Evolutionary conservation across 2,888 invertebrate genomes (phyloP), one percentile per base, ranked within the genome.

Genomic region (Germaria angustata): DNA sequence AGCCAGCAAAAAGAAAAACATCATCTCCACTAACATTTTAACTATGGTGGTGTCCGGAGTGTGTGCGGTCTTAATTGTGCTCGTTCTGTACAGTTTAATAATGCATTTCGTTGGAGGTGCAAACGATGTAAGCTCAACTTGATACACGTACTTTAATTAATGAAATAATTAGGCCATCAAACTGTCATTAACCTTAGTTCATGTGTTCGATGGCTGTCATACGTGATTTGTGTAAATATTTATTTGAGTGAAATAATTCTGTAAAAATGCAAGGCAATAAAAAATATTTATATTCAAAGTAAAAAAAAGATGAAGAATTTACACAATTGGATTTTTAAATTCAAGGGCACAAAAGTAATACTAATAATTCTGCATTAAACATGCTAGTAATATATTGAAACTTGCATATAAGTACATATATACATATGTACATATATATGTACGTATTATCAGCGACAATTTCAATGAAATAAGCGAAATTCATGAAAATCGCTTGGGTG

Each of bases 111-210:
- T 61, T 32, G 51, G n/a, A 20, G 72, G 9, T 15, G 69, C 51
- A 24, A 71, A 79, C 32, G 59, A 82, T 59, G 82, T 82, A 76
- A 82, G 82, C 61, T 72, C 75, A 57, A 75, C 55, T 72, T 79
- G 11, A 72, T 53, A 59, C 34, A 2, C 20, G 41, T 41, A 22
- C 17, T 63, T 51, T 9, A 51, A 17, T 49, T 72, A 28, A 72
- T 36, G n/a, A 28, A 0, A 9, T 46, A 17, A 32, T 41, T 32
- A 39, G 20, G 46, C 22, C 36, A 13, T n/a, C n/a, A 41, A 28
- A 28, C 6, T 65, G 34, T 55, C 53, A 59, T 0, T 51, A 51
- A 69, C 34, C 32, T 76, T 41, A 53, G 7, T 53, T 28, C 7
- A 1, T 51, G 0, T 22, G 3, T 41, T 41, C n/a, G n/a, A n/a